Conservation (phyloP, 2,888 invertebrate species). For the Drosophila paranaensis region DNA sequence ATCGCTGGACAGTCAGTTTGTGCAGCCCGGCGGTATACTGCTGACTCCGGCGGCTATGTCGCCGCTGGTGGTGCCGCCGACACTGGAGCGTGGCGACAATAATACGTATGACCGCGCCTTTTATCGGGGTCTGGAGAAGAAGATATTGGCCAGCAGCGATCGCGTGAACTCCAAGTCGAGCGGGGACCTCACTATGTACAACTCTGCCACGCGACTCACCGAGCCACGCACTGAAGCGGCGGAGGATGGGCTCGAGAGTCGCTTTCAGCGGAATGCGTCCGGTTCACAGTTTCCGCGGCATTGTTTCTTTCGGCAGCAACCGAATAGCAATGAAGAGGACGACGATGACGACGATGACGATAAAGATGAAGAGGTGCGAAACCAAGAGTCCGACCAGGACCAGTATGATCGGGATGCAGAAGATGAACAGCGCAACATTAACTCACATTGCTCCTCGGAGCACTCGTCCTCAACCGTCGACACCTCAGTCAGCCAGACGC, state of each 20-base stretch:
- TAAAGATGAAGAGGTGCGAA: background rate
- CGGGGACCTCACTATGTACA: conserved; percentile 84
- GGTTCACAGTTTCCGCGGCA: conserved; percentile 84
- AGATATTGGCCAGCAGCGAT: conserved; percentile 81
- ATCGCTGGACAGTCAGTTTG: conserved; percentile 82
- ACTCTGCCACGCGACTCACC: conserved; percentile 71
- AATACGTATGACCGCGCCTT: conserved; percentile 84
- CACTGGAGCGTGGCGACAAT: conserved; percentile 65
- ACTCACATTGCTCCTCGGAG: conserved; percentile 73
- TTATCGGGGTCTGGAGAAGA: conserved; percentile 78
- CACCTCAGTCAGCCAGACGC: conserved; percentile 46
- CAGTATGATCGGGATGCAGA: conserved; percentile 8
- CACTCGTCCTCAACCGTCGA: conserved; percentile 70
- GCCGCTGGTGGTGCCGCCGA: conserved; percentile 14
- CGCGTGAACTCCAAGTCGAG: conserved; percentile 84
- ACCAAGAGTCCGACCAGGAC: conserved; percentile 11
- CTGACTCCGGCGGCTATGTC: conserved; percentile 4
- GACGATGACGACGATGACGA: conserved; percentile 5
- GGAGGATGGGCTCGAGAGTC: conserved; percentile 43
- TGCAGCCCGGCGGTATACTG: conserved; percentile 6
- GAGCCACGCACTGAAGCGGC: conserved; percentile 13
- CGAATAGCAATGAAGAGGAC: conserved; percentile 6
- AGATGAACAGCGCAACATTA: conserved; percentile 35
- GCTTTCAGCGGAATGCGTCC: conserved; percentile 83
- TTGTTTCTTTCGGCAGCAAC: conserved; percentile 82